Conservation (phyloP, 2,797 vertebrate genomes). For the Salarias fasciatus region DNA sequence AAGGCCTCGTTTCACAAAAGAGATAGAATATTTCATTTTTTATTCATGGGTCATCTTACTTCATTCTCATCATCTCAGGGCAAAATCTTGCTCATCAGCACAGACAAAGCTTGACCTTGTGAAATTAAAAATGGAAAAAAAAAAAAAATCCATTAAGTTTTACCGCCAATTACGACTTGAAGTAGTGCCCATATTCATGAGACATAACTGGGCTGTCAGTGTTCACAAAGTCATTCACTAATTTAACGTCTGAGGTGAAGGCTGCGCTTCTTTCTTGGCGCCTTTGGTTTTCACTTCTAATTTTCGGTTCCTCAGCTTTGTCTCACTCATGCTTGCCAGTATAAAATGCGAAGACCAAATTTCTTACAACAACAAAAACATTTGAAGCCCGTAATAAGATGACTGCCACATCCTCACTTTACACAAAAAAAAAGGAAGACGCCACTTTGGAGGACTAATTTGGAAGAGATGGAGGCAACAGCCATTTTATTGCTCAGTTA, state of each 20-base stretch:
- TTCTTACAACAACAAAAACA: slow-evolving; percentile 22
- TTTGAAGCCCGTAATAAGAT: not conserved
- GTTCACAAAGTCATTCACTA: slow-evolving; percentile 49
- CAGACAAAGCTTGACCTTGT: slow-evolving; percentile 59
- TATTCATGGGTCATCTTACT: slow-evolving; percentile 48
- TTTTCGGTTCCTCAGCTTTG: slow-evolving; percentile 14
- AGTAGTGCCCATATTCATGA: slow-evolving; percentile 49
- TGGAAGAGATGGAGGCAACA: not conserved
- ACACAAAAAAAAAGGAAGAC: slow-evolving; percentile 3
- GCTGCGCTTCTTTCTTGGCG: slow-evolving; percentile 28
- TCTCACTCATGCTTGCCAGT: slow-evolving; percentile 1
- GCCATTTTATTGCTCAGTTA: slow-evolving; percentile 15
- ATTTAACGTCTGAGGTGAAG: slow-evolving; percentile 57
- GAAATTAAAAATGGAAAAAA: slow-evolving; percentile 44
- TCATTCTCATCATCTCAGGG: slow-evolving; percentile 39
- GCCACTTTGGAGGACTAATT: not conserved
- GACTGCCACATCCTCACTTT: slow-evolving; percentile 11
- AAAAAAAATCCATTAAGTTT: slow-evolving; percentile 57
- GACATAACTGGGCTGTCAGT: slow-evolving; percentile 50
- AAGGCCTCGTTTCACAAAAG: slow-evolving; percentile 37
- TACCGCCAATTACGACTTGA: slow-evolving; percentile 59
- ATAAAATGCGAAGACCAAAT: slow-evolving; percentile 32
- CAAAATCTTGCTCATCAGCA: too few species aligned
- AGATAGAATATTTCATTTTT: slow-evolving; percentile 57
- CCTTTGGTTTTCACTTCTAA: slow-evolving; percentile 36